Conservation (phyloP, 2,113 vertebrate genomes). For the Xerus inauris region DNA sequence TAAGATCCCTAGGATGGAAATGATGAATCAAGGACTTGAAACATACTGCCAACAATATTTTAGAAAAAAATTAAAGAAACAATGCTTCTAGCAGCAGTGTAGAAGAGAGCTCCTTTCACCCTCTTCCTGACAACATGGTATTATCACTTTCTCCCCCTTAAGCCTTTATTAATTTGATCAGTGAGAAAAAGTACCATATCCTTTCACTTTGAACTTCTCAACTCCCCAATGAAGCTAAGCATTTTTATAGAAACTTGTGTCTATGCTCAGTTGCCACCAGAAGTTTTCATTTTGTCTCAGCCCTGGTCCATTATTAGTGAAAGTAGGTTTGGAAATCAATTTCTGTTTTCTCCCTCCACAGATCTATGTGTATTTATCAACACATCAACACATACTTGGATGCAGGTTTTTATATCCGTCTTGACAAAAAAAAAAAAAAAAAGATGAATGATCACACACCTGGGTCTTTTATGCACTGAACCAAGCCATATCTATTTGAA, state of each 20-base stretch:
- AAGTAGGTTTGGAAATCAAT: constrained; percentile 3
- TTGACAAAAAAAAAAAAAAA: constrained; percentile 52
- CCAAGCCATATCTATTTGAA: constrained; percentile 51
- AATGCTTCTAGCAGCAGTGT: background rate
- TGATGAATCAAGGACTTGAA: background rate
- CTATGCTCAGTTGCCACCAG: background rate
- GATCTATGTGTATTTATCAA: constrained; percentile 57
- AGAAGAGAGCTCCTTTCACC: background rate
- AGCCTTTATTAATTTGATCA: constrained; percentile 18
- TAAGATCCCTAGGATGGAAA: background rate
- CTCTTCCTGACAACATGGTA: background rate
- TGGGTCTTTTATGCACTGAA: constrained; percentile 45
- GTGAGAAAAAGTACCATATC: background rate
- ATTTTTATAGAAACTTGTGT: background rate
- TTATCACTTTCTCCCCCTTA: background rate
- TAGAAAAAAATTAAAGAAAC: background rate
- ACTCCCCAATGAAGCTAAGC: background rate
- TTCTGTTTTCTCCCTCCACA: constrained; percentile 39
- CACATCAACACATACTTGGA: constrained; percentile 57
- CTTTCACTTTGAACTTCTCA: constrained; percentile 51
- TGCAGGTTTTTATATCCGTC: constrained; percentile 35
- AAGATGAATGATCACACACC: constrained; percentile 45
- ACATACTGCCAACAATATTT: constrained; percentile 5
- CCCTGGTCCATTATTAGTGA: background rate
- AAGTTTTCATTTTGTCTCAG: constrained; percentile 11